Evolutionary conservation across 2,888 invertebrate genomes (phyloP).

Genomic region (Pycnomerus fuliginosus): DNA sequence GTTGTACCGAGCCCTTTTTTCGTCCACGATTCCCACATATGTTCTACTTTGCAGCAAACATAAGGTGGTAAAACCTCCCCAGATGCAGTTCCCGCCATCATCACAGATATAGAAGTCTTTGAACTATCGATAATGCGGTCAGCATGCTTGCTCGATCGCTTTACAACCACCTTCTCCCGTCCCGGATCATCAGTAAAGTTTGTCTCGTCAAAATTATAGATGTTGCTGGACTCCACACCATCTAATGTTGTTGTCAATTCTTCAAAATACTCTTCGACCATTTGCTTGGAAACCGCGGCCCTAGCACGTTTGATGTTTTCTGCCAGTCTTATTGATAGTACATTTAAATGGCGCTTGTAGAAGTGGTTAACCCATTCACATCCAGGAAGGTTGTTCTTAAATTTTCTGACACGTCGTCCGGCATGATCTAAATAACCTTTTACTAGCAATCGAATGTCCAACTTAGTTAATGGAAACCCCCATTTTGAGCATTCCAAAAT

Average conservation of each 20-base stretch:
- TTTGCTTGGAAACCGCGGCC: neutral
- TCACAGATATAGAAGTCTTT: neutral
- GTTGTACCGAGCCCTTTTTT: neutral
- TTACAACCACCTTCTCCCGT: slow-evolving; percentile 27
- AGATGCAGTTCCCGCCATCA: neutral
- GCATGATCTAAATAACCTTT: neutral
- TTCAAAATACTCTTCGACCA: neutral
- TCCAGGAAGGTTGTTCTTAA: neutral
- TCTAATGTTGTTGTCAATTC: neutral
- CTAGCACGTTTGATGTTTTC: neutral
- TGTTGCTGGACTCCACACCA: slow-evolving; percentile 19
- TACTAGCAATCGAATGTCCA: neutral
- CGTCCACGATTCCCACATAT: slow-evolving; percentile 32
- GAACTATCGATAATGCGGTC: neutral
- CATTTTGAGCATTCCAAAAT: neutral
- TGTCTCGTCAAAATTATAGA: slow-evolving; percentile 39
- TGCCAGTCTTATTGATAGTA: neutral
- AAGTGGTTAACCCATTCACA: neutral
- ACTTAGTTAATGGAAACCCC: neutral
- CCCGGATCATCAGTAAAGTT: slow-evolving; percentile 36
- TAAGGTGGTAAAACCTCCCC: neutral
- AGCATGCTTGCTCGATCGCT: slow-evolving; percentile 9
- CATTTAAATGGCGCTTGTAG: neutral
- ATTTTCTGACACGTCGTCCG: neutral
- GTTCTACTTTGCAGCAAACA: neutral